Conservation (phyloP, 2,113 vertebrate genomes). For the Amazona guildingii region DNA sequence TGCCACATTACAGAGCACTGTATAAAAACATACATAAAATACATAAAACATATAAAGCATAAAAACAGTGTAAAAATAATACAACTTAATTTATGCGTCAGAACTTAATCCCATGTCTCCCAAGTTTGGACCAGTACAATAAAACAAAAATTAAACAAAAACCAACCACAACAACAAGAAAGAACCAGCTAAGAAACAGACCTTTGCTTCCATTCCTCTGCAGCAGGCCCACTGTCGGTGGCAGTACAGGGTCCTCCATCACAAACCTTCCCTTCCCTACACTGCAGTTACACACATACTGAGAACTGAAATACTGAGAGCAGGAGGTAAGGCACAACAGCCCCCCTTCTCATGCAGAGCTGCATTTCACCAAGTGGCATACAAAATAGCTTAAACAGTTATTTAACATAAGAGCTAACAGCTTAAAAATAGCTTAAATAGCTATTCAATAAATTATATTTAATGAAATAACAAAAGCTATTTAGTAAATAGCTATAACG, state of each 20-base stretch:
- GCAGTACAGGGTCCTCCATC: neutral
- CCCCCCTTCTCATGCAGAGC: too few species aligned
- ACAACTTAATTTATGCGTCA: neutral
- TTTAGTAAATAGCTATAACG: neutral
- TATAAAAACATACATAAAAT: neutral
- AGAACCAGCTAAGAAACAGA: neutral
- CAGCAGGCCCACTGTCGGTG: too few species aligned
- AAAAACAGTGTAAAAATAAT: neutral
- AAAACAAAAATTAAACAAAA: neutral
- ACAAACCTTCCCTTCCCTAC: neutral
- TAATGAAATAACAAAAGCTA: neutral
- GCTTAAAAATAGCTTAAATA: neutral
- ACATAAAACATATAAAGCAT: neutral
- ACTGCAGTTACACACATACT: fast-evolving
- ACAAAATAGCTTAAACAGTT: neutral
- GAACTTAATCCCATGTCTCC: neutral
- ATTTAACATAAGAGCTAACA: neutral
- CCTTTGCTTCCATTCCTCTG: neutral
- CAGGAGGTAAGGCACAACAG: neutral
- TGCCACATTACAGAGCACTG: neutral
- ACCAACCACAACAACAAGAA: neutral
- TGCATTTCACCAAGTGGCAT: neutral
- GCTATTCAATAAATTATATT: neutral
- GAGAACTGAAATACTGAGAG: neutral
- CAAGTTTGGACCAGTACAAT: neutral